Conservation (phyloP, 2,888 invertebrate genomes). For the Tetheella fluctuosa region DNA sequence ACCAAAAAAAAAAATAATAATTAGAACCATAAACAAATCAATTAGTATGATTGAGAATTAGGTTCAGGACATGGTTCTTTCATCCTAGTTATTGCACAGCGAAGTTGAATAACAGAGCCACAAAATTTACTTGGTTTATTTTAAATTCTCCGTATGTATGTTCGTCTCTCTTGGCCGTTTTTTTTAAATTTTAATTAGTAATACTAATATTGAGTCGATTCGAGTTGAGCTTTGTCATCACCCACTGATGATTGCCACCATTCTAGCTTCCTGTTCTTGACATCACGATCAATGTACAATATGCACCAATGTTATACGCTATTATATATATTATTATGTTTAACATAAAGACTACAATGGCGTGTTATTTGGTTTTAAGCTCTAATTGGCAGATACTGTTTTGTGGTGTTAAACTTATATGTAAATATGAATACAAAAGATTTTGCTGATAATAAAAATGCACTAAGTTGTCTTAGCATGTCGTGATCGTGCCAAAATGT, state of each 20-base stretch:
- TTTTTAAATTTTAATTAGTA: too few relatives aligned
- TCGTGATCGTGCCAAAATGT: background rate
- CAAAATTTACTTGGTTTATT: too few relatives aligned
- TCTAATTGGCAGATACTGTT: conserved; percentile 6
- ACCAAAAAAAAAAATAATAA: too few relatives aligned
- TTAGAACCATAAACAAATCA: too few relatives aligned
- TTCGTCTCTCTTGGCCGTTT: background rate
- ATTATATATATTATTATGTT: conserved; percentile 6
- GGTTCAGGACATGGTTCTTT: too few relatives aligned
- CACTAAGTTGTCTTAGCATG: background rate
- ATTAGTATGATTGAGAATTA: too few relatives aligned
- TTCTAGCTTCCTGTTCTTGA: conserved; percentile 1
- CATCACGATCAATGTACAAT: conserved; percentile 20
- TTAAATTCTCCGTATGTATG: background rate
- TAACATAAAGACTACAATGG: background rate
- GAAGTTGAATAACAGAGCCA: too few relatives aligned
- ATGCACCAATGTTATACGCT: conserved; percentile 6
- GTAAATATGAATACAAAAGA: conserved; percentile 1
- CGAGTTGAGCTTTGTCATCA: background rate
- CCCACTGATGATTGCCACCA: background rate
- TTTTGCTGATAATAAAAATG: conserved; percentile 1
- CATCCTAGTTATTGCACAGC: too few relatives aligned
- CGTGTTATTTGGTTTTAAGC: background rate
- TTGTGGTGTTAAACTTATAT: background rate
- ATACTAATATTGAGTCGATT: too few relatives aligned